Evolutionary conservation across 2,797 vertebrate genomes (phyloP), one percentile per base, ranked within the genome.

Genomic region (Avahi laniger): DNA sequence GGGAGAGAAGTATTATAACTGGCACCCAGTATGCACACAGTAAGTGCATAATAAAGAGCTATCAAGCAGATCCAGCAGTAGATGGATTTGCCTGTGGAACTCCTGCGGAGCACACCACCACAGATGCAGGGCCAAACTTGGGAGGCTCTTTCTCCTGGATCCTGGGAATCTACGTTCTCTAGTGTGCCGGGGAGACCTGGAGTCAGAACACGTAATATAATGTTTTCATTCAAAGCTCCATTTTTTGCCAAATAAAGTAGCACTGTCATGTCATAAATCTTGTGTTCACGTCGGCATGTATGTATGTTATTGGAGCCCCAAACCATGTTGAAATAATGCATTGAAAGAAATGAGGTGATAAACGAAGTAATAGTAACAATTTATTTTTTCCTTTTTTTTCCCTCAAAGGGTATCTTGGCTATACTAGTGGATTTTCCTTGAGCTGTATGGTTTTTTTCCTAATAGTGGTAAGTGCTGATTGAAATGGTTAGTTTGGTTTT

Each of bases 401-500:
- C 94, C 33, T 17, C 95, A 96, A 98, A 99, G 99, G 99, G 3
- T 99, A 99, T 96, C 99, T 99, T 76, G 99, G 99, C 84, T 99
- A 99, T 85, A 99, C 99, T 30, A 99, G 99, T 97, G 99, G 99
- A 82, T 99, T 99, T 98, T 99, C 99, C 89, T 98, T 99, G 97
- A 99, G 99, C 96, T 99, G 99, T 95, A 99, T 99, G 99, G 99
- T 99, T 73, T 99, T 99, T 98, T 99, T 99, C 98, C 99, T 99
- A 57, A 99, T 99, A 93, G 99, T 99, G 98, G 99, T 99, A 98
- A 99, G 99, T 99, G 80, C 84, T 89, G 15, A 59, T 94, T 91
- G 33, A 80, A 97, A 97, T 81, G 28, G 0, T 84, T 97, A 54
- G 38, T 93, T 81, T 96, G 54, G 59, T 50, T 69, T 86, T 95